Evolutionary conservation across 2,888 invertebrate species (phyloP), one percentile per base, ranked within the genome.

Genomic region (Agrotis puta): DNA sequence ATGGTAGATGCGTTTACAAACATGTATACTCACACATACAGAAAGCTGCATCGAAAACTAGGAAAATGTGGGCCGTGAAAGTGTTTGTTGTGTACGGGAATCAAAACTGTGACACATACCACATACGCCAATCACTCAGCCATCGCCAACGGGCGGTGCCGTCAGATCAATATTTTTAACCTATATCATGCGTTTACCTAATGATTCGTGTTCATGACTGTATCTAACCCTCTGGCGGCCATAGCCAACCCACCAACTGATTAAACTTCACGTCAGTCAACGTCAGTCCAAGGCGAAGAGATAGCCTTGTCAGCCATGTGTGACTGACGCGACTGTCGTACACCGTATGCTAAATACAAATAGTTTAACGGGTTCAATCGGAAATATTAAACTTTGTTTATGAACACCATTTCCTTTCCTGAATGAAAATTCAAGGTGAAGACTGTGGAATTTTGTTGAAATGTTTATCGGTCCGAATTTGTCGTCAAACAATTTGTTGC

Each of bases 241-340:
- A 53, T 18, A 24, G 16, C 24, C 39, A 53, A 45, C 79, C 67
- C 58, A 50, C 63, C 71, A 71, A 73, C 72, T 74, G 85, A 83
- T 83, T 79, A 79, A 83, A 83, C 69, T 74, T 43, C 64, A 59
- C 58, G 72, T 85, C 76, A 62, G 53, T 83, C 79, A 73, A 51
- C 69, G 82, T 83, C 85, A 70, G 61, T 48, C 54, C 72, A 68
- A 76, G 61, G 64, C 43, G 48, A 64, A 22, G 56, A 61, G 68
- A 63, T 70, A 73, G 57, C 72, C 71, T 67, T 69, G 75, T 73
- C 79, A 66, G 51, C 43, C 69, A 61, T 58, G 50, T 71, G 67
- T 63, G 62, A 6, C 43, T 64, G 54, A 47, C 43, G 14, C 22
- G 48, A 6, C 51, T 61, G 51, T 54, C 51, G 14, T 39, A 50